phyloP scores from a whole-genome alignment of 2,113 vertebrate genomes.

The Lycaon pictus region DNA sequence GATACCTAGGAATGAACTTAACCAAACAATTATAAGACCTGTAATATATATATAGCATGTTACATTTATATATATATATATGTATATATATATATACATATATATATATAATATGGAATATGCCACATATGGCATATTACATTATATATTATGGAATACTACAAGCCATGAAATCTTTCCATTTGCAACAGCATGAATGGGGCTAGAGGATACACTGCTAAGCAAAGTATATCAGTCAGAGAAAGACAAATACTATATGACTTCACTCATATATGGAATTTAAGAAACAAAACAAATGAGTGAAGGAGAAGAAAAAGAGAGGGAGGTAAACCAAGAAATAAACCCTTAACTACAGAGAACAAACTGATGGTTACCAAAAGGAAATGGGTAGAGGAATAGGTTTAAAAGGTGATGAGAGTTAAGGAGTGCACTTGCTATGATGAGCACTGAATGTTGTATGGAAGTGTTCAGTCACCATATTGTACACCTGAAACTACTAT shows the following conservation, averaged over 20 bases:
- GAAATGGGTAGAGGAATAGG: neutral
- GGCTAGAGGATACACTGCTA: neutral
- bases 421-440: neutral
- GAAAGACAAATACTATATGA: neutral
- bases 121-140: no score
- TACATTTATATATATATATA: no score
- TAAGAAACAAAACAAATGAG: neutral
- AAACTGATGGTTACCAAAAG: neutral
- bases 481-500: neutral
- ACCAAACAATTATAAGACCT: no score
- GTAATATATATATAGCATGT: no score
- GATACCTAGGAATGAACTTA: no score
- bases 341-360: neutral
- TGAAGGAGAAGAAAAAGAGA: neutral
- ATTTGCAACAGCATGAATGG: neutral
- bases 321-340: neutral
- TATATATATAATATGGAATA: neutral
- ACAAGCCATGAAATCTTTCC: neutral
- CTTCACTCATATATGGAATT: neutral
- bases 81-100: neutral
- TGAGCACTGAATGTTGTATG: neutral
- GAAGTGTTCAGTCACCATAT: neutral
- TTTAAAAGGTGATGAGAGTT: neutral
- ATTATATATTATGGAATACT: neutral
- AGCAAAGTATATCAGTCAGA: neutral